These are phyloP conservation scores for Rhinoptilus africanus DNA, from an alignment of 2,113 vertebrate genomes.

Conservation along the genomic window DNA sequence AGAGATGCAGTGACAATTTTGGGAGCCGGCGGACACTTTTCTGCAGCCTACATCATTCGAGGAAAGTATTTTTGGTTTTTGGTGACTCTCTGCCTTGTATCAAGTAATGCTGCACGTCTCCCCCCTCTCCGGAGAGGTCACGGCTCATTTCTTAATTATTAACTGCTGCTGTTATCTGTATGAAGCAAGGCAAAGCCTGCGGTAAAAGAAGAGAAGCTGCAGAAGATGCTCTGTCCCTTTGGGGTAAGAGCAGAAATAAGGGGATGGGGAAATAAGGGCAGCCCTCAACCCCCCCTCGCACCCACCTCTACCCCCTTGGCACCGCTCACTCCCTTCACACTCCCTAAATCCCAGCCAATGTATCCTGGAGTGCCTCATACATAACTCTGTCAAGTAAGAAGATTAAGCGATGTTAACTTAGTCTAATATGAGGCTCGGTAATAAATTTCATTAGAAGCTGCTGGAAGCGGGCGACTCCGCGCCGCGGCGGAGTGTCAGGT, in stretches of 20 bases:
- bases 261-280: not conserved
- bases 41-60: not conserved
- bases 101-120: not conserved
- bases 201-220: not conserved
- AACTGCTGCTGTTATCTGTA: conserved; percentile 12
- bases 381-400: not conserved
- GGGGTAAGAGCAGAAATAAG: not conserved
- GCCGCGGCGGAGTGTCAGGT: not conserved
- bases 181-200: not conserved
- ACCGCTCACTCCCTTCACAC: not conserved
- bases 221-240: not conserved
- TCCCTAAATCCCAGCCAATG: not conserved
- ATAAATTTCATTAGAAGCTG: conserved; percentile 8
- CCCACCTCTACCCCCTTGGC: not conserved
- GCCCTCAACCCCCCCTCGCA: accelerated
- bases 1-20: not conserved
- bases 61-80: not conserved
- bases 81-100: not conserved
- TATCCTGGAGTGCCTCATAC: not conserved
- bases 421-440: conserved; percentile 9
- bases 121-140: conserved; percentile 5
- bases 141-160: conserved; percentile 34
- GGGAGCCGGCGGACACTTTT: not conserved
- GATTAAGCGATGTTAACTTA: conserved; percentile 46
- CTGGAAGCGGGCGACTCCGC: not conserved